Evolutionary conservation across 2,113 vertebrate genomes (phyloP), one percentile per base, ranked within the genome.

Genomic region (Engraulis encrasicolus): DNA sequence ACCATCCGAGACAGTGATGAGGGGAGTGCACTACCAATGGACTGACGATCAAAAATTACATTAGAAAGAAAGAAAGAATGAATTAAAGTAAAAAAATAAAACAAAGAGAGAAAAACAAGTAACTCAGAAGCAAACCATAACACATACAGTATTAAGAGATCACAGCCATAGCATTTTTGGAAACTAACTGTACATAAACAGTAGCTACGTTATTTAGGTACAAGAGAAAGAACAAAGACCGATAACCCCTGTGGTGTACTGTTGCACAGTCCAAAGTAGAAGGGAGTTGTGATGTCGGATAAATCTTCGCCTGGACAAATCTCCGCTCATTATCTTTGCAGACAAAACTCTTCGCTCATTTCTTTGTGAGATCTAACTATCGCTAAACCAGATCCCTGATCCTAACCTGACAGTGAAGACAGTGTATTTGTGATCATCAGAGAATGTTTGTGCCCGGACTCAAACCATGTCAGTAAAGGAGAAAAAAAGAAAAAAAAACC

Each of bases 111-210:
- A 50, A 34, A 20, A 27, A 31, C 20, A 54, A 78, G 78, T 23
- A 50, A 61, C 77, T 9, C 11, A 50, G 45, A 66, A 37, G 5
- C 77, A 1, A 79, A 5, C n/a, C 15, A 77, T 58, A 83, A 78
- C 23, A 14, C 23, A 31, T 31, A 66, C 50, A 52, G n/a, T 27
- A 27, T 66, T 74, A 31, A 36, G 66, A 74, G 27, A 34, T 74
- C 12, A 74, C 27, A 74, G 66, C 66, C 27, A 34, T 15, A 11
- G 14, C 40, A 31, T 27, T 74, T 74, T 74, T 34, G 9, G n/a
- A 74, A 36, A 34, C 27, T 74, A 74, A 74, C 66, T 74, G 66
- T 74, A 74, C 66, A 74, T 74, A 74, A 74, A 31, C 31, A 74
- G 66, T 74, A 74, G 66, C 66, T 74, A 36, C 15, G 66, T 74